phyloP scores from a whole-genome alignment of 2,888 invertebrate genomes.

The Orthosia gothica region DNA sequence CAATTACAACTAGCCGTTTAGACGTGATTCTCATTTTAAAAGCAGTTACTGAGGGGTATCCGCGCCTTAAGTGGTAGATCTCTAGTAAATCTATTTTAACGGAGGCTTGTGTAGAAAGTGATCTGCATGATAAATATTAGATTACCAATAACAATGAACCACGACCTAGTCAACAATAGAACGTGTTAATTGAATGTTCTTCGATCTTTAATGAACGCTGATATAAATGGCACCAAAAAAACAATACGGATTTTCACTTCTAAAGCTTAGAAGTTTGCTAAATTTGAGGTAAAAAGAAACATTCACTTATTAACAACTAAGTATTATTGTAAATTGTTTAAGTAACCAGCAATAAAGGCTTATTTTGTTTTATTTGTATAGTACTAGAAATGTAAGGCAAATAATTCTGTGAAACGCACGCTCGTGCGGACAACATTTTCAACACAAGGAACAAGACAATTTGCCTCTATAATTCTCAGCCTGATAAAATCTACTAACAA shows the following conservation, averaged over 20 bases:
- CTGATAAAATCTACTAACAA: conserved; percentile 3
- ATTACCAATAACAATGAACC: conserved; percentile 17
- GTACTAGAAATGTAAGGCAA: no score
- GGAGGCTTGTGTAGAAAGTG: background rate
- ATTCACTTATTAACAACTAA: no score
- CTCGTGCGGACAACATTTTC: no score
- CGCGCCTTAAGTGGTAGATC: background rate
- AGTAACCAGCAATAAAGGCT: no score
- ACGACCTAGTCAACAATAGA: background rate
- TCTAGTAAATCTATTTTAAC: background rate
- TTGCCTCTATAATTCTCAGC: background rate
- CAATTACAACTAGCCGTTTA: no score
- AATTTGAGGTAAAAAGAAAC: no score
- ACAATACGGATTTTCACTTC: background rate
- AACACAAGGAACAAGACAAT: background rate
- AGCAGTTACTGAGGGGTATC: no score
- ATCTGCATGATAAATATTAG: conserved; percentile 16
- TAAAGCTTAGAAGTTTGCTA: no score
- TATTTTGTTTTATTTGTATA: no score
- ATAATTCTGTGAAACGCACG: no score
- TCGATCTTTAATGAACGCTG: background rate
- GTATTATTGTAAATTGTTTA: no score
- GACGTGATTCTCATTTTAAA: no score
- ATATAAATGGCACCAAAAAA: background rate
- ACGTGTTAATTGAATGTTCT: conserved; percentile 15